phyloP scores from a whole-genome alignment of 2,888 invertebrate species.

The Drosophila kuntzei region DNA sequence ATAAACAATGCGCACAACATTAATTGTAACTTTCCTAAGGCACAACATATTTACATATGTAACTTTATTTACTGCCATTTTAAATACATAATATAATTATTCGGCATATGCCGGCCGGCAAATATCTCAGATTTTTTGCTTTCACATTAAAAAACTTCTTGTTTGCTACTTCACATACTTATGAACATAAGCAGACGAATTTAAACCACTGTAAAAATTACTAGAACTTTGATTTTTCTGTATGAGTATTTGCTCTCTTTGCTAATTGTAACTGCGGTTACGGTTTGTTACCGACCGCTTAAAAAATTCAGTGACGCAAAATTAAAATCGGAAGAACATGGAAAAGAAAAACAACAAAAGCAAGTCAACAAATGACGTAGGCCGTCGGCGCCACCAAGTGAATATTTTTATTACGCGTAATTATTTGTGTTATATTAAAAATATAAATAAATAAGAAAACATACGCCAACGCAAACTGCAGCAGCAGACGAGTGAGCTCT shows the following conservation, averaged over 20 bases:
- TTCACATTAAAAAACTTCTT: slow-evolving; percentile 18
- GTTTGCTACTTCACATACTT: neutral
- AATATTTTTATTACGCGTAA: slow-evolving; percentile 58
- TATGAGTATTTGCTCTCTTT: slow-evolving; percentile 15
- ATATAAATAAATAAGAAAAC: slow-evolving; percentile 37
- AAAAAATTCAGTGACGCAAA: slow-evolving; percentile 42
- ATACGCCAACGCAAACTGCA: slow-evolving; percentile 57
- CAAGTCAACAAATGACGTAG: slow-evolving; percentile 40
- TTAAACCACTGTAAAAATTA: slow-evolving; percentile 36
- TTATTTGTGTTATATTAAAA: slow-evolving; percentile 48
- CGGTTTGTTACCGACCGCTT: slow-evolving; percentile 41
- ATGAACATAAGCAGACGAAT: neutral
- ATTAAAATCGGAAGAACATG: slow-evolving; percentile 30
- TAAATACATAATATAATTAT: slow-evolving; percentile 2
- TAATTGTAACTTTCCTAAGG: slow-evolving; percentile 8
- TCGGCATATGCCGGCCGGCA: slow-evolving; percentile 48
- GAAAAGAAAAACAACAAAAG: slow-evolving; percentile 20
- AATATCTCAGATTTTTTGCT: slow-evolving; percentile 15
- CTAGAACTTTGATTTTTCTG: slow-evolving; percentile 4
- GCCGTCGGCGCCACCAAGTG: slow-evolving; percentile 26
- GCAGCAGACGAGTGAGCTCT: slow-evolving; percentile 27
- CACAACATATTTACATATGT: neutral
- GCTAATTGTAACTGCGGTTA: slow-evolving; percentile 32
- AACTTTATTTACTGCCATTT: neutral
- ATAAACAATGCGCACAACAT: slow-evolving; percentile 34